These are phyloP conservation scores for Cardinalis cardinalis DNA, from an alignment of 2,113 vertebrate species.

Conservation along the genomic window DNA sequence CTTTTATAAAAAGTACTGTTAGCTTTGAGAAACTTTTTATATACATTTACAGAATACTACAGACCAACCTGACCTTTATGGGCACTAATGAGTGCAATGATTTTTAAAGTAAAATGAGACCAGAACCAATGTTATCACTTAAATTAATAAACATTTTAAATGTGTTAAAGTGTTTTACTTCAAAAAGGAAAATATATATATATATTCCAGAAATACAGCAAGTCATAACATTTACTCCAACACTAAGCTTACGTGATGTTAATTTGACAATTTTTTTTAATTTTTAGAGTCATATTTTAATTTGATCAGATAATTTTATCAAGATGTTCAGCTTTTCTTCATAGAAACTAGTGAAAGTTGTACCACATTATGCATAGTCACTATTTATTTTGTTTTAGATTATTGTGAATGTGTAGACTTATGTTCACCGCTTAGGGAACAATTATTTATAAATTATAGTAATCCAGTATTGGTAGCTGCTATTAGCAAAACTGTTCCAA, in stretches of 20 bases:
- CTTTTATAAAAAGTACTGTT: slow-evolving; percentile 58
- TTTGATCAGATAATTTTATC: slow-evolving; percentile 72
- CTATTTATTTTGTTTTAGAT: slow-evolving; percentile 78
- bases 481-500: slow-evolving; percentile 72
- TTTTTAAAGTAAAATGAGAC: slow-evolving; percentile 66
- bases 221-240: slow-evolving; percentile 43
- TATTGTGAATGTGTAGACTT: slow-evolving; percentile 74
- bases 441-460: slow-evolving; percentile 80
- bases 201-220: slow-evolving; percentile 42
- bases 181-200: slow-evolving; percentile 41
- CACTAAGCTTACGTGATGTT: slow-evolving; percentile 70
- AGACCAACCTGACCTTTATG: slow-evolving; percentile 68
- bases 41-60: slow-evolving; percentile 51
- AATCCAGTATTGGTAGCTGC: slow-evolving; percentile 78
- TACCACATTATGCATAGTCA: slow-evolving; percentile 72
- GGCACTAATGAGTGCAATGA: slow-evolving; percentile 62
- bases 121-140: slow-evolving; percentile 67
- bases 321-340: slow-evolving; percentile 66
- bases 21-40: slow-evolving; percentile 64
- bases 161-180: slow-evolving; percentile 68
- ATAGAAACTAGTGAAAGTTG: slow-evolving; percentile 67
- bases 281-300: slow-evolving; percentile 66
- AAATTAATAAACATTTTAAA: slow-evolving; percentile 61
- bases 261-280: slow-evolving; percentile 63
- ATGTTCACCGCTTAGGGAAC: slow-evolving; percentile 76